These are phyloP conservation scores for Synodontis membranacea DNA, from an alignment of 2,113 vertebrate species.

Conservation along the genomic window DNA sequence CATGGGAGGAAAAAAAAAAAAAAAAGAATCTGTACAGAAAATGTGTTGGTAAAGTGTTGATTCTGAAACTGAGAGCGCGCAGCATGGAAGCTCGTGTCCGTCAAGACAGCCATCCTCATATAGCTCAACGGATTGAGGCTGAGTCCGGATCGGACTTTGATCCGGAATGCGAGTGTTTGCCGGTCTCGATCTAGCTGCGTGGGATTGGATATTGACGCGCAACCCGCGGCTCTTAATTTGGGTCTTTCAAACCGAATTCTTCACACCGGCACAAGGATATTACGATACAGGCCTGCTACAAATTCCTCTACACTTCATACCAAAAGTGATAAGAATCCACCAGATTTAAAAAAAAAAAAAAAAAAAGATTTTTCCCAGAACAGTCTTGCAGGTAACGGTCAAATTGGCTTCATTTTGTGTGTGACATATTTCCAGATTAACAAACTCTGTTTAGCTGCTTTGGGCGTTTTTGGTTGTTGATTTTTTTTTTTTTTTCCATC, in stretches of 20 bases:
- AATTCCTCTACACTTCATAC: no score
- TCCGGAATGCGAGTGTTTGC: no score
- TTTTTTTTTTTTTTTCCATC: not conserved
- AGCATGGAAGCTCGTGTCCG: no score
- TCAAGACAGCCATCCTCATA: no score
- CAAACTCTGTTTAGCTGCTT: not conserved
- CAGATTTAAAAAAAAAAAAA: no score
- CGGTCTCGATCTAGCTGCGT: not conserved
- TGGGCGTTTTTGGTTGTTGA: no score
- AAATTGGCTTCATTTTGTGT: not conserved
- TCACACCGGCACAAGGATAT: not conserved
- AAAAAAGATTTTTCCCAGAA: no score
- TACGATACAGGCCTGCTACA: no score
- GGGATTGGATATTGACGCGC: not conserved
- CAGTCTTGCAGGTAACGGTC: not conserved
- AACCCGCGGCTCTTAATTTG: not conserved
- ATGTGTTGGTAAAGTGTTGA: no score
- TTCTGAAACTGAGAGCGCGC: no score
- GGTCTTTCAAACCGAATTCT: not conserved
- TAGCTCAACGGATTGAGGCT: not conserved
- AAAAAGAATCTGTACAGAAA: no score
- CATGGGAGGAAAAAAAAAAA: not conserved
- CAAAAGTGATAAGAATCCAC: no score
- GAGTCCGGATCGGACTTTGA: not conserved
- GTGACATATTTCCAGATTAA: not conserved